Evolutionary conservation across 2,888 invertebrate genomes (phyloP), one percentile per base, ranked within the genome.

Genomic region (Machimus rusticus): DNA sequence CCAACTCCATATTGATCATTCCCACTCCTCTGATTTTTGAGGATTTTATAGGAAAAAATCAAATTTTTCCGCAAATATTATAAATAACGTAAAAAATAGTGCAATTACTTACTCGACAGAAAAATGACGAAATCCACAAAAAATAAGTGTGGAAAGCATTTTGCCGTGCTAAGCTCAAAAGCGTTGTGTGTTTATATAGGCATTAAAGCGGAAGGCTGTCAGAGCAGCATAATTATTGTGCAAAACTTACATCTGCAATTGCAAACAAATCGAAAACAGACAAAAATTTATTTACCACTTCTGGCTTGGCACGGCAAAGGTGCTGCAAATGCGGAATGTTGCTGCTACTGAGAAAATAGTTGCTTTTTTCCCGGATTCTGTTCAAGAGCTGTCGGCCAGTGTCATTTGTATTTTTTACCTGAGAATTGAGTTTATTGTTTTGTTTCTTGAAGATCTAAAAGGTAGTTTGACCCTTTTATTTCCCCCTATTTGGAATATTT

Each of bases 201-300:
- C 79, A 28, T 79, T 79, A 79, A 79, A 79, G 79, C 79, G 46
- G 5, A 8, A 51, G 51, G 28, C 6, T 28, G 51, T 6, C 78
- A 19, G 19, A 23, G 43, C 28, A 78, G 23, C 43, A 66, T 23
- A 28, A 66, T 66, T 28, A 66, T 23, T 19, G 66, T 66, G 66
- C 66, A 66, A 66, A 66, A 66, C n/a, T 51, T 51, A 51, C 28
- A 66, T 66, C 28, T 28, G 28, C 55, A 55, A 55, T 16, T 55
- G 55, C 28, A 66, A 66, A 66, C 28, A 66, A 66, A 66, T 28
- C 28, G 66, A 66, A 51, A 66, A 66, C 66, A 66, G 23, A 66
- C 76, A 39, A 34, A 76, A 82, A 57, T 23, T 82, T 82, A 82
- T 57, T 82, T 82, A 82, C 82, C 82, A 57, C 82, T 82, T 51